phyloP scores from a whole-genome alignment of 2,797 vertebrate species.

The Emys orbicularis region DNA sequence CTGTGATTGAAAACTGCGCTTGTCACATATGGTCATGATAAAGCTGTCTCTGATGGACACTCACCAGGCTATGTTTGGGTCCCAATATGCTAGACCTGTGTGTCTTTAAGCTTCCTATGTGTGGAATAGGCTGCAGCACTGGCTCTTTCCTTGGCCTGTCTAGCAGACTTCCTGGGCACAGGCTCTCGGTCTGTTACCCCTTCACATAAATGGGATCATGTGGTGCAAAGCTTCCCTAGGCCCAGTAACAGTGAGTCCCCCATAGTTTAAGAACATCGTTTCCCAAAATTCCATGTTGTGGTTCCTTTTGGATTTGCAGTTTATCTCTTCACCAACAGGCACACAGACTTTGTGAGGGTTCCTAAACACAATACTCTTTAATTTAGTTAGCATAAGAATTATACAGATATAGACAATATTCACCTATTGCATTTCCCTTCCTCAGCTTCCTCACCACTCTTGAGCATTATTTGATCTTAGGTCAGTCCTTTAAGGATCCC shows the following conservation, averaged over 20 bases:
- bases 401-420: not conserved
- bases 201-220: not conserved
- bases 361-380: not conserved
- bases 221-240: not conserved
- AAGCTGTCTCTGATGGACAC: not conserved
- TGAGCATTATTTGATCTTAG: not conserved
- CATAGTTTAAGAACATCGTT: not conserved
- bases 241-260: not conserved
- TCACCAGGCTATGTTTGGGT: too few species aligned
- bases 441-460: not conserved
- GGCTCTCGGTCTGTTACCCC: not conserved
- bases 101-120: not conserved
- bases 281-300: not conserved
- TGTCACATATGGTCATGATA: too few species aligned
- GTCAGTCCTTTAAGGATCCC: not conserved
- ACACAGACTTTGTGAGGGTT: not conserved
- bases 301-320: not conserved
- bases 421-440: not conserved
- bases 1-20: conserved; percentile 25
- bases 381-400: not conserved
- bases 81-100: not conserved
- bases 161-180: not conserved
- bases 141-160: not conserved
- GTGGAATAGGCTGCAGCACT: not conserved
- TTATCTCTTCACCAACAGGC: not conserved